A percentile compares a stretch with the other conserved stretches of the same genome.
phyloP scores from a whole-genome alignment of 2,888 invertebrate genomes.

The Drosophila niveifrons region DNA sequence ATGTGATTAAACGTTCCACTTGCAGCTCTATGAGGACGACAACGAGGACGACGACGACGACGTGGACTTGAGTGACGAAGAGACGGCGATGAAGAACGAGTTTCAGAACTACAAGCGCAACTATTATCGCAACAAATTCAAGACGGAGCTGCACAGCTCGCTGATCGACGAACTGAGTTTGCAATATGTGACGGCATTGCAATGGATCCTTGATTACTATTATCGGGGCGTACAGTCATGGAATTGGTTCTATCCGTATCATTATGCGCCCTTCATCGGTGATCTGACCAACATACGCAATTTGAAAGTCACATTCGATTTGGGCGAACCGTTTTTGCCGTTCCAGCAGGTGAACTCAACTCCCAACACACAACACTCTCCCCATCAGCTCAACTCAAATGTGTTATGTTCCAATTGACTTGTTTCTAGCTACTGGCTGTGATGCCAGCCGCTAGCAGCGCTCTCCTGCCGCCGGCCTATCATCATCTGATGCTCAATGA shows the following conservation, averaged over 20 bases:
- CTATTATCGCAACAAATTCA: conserved; percentile 96
- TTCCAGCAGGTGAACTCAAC: conserved; percentile 90
- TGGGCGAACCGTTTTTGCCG: conserved; percentile 95
- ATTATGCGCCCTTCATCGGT: conserved; percentile 98
- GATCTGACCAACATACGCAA: conserved; percentile 94
- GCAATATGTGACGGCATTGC: conserved; percentile 94
- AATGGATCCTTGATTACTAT: conserved; percentile 98
- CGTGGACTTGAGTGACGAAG: conserved; percentile 84
- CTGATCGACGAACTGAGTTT: conserved; percentile 47
- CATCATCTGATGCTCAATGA: conserved; percentile 91
- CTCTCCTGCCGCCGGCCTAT: conserved; percentile 91
- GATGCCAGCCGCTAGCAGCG: conserved; percentile 93
- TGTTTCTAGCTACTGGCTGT: conserved; percentile 91
- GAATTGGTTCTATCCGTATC: conserved; percentile 99
- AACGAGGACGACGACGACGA: conserved; percentile 81
- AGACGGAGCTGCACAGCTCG: conserved; percentile 75
- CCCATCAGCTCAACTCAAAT: conserved; percentile 5
- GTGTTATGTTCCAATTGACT: not conserved
- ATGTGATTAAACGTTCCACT: not conserved
- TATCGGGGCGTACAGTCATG: conserved; percentile 98
- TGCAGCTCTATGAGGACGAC: conserved; percentile 71
- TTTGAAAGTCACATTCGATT: conserved; percentile 92
- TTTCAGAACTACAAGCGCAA: conserved; percentile 94
- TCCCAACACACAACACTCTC: not conserved
- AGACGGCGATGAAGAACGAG: conserved; percentile 89